Percentiles rank a stretch among this genome's conserved stretches.
Conservation (phyloP, 2,888 invertebrate species). For the Yponomeuta plumbellus region DNA sequence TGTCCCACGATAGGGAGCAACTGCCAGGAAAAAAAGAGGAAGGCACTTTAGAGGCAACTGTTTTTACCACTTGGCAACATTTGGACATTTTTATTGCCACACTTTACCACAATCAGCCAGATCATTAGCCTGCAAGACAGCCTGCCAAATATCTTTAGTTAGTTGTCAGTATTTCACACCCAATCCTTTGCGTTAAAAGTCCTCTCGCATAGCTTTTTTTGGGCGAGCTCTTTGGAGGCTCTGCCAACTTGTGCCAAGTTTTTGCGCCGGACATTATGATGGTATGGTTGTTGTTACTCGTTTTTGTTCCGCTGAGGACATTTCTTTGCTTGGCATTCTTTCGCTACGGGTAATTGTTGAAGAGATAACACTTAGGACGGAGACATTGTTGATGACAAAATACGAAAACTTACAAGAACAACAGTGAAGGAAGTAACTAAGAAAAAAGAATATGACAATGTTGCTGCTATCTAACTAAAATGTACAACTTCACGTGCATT, state of each 20-base stretch:
- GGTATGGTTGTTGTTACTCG: constrained; percentile 5
- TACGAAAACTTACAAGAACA: background rate
- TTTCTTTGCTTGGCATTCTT: background rate
- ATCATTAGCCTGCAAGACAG: constrained; percentile 70
- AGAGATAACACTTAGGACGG: background rate
- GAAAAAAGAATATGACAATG: no score
- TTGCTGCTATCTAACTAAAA: background rate
- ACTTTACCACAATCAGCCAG: constrained; percentile 74
- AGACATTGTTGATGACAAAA: background rate
- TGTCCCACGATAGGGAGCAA: constrained; percentile 49
- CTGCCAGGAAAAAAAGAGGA: constrained; percentile 68
- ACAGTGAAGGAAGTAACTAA: background rate
- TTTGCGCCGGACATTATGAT: constrained; percentile 25
- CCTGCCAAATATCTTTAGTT: constrained; percentile 73
- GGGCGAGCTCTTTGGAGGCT: constrained; percentile 41
- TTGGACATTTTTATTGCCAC: constrained; percentile 70
- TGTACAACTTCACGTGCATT: background rate
- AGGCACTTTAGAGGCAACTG: constrained; percentile 59
- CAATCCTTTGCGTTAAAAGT: constrained; percentile 53
- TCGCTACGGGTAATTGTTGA: constrained; percentile 1
- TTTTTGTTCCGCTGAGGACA: constrained; percentile 1
- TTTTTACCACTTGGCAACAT: constrained; percentile 73
- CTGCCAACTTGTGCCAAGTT: constrained; percentile 52
- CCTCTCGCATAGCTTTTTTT: constrained; percentile 56
- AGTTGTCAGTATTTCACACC: constrained; percentile 60